These are phyloP conservation scores for Drosophila insularis DNA, from an alignment of 1,140 invertebrate genomes.

Conservation along the genomic window DNA sequence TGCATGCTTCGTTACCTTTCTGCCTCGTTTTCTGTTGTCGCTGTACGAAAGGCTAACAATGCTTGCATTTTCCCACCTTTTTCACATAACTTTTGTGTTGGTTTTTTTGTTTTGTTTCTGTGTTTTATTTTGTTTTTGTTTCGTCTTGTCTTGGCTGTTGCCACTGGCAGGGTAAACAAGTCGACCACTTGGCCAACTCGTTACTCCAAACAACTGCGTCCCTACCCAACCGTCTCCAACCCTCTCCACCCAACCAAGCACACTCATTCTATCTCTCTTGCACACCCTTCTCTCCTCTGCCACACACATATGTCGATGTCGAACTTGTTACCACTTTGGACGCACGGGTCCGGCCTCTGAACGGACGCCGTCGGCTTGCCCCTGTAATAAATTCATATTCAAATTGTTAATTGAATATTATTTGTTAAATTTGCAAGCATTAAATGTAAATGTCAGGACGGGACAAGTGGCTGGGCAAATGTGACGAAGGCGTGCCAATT, in stretches of 20 bases:
- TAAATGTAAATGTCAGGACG: constrained; percentile 77
- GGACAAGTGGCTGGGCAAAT: constrained; percentile 41
- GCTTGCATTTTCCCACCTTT: constrained; percentile 81
- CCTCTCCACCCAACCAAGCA: background rate
- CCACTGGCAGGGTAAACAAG: constrained; percentile 75
- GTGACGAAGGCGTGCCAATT: constrained; percentile 50
- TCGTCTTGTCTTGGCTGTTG: constrained; percentile 43
- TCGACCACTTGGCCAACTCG: constrained; percentile 75
- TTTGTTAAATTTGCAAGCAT: constrained; percentile 82
- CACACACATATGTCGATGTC: constrained; percentile 58
- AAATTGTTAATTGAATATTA: constrained; percentile 82
- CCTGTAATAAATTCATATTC: constrained; percentile 81
- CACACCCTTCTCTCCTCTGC: too few species aligned
- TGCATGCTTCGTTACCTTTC: constrained; percentile 78
- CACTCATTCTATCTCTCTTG: constrained; percentile 5
- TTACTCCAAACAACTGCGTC: constrained; percentile 24
- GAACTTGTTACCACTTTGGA: constrained; percentile 78
- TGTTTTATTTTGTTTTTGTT: constrained; percentile 14
- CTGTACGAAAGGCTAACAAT: constrained; percentile 72
- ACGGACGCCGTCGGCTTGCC: constrained; percentile 44
- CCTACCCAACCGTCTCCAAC: background rate
- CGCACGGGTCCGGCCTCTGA: constrained; percentile 66
- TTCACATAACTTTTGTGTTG: constrained; percentile 74
- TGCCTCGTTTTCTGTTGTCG: background rate
- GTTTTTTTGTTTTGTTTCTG: constrained; percentile 34